A percentile compares a stretch with the other conserved stretches of the same genome.
Evolutionary conservation across 2,113 vertebrate genomes (phyloP).

Genomic region (Equus quagga): DNA sequence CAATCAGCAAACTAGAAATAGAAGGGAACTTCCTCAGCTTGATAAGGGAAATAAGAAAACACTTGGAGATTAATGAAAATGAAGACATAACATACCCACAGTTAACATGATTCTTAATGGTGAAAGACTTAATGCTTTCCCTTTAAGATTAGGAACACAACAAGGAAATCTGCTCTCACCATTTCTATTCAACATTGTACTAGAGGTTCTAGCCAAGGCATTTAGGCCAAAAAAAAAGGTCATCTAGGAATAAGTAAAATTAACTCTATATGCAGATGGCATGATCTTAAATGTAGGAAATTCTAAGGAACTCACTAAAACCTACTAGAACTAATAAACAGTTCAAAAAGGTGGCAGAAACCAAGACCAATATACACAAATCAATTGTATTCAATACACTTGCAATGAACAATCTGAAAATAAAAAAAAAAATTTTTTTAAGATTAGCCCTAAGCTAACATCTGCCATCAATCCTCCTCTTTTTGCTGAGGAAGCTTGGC

Average conservation of each 20-base stretch:
- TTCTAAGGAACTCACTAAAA: not conserved
- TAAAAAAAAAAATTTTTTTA: not conserved
- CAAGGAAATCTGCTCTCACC: not conserved
- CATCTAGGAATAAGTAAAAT: not conserved
- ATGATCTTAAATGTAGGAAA: not conserved
- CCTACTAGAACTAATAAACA: not conserved
- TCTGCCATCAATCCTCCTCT: too few relatives aligned
- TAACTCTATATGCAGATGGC: not conserved
- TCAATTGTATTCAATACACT: not conserved
- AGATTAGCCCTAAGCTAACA: too few relatives aligned
- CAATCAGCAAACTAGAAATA: not conserved
- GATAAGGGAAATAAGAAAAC: not conserved
- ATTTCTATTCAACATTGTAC: not conserved
- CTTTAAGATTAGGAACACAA: not conserved
- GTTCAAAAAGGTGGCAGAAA: not conserved
- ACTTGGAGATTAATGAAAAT: not conserved
- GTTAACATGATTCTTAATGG: not conserved
- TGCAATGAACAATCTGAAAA: not conserved
- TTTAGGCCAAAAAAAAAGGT: not conserved
- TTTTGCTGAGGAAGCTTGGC: too few relatives aligned
- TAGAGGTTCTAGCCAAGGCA: not conserved
- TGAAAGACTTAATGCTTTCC: not conserved
- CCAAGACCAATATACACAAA: not conserved
- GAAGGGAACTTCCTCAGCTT: not conserved
- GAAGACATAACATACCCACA: not conserved